A percentile compares a stretch with the other conserved stretches of the same genome.
phyloP scores from a whole-genome alignment of 2,113 vertebrate species.

The Potamarius usumacintae region DNA sequence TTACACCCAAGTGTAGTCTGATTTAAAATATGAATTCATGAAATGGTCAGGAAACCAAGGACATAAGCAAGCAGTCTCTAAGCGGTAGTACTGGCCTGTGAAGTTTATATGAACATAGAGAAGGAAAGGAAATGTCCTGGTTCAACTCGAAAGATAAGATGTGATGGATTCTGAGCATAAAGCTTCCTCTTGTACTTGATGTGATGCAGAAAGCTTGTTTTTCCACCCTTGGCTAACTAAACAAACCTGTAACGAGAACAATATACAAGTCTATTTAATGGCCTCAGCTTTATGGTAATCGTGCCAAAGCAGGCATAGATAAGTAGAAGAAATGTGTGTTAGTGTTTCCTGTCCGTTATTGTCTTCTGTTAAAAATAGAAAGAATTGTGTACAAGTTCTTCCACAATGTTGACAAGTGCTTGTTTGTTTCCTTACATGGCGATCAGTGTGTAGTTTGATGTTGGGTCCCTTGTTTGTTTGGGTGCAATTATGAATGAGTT shows the following conservation, averaged over 20 bases:
- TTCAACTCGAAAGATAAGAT: not conserved
- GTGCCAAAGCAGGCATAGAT: constrained; percentile 7
- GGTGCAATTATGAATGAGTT: constrained; percentile 6
- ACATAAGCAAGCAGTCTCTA: not conserved
- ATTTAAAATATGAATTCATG: not conserved
- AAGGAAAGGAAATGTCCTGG: not conserved
- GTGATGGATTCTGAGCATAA: not conserved
- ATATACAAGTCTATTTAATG: not conserved
- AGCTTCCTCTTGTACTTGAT: not conserved
- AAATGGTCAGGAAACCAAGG: not conserved
- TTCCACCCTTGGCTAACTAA: not conserved
- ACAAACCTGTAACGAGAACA: not conserved
- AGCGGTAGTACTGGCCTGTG: not conserved
- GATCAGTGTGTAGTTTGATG: not conserved
- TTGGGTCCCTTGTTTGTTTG: not conserved
- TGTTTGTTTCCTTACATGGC: not conserved
- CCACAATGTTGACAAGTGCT: not conserved
- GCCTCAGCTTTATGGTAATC: not conserved
- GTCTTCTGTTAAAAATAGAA: constrained; percentile 25
- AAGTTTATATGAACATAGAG: not conserved
- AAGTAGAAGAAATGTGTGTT: constrained; percentile 21
- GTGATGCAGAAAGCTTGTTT: not conserved
- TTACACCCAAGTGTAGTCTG: not conserved
- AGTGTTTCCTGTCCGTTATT: constrained; percentile 26
- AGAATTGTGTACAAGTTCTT: not conserved